These are phyloP conservation scores for Lagorchestes hirsutus DNA, from an alignment of 2,797 vertebrate species.

Conservation along the genomic window DNA sequence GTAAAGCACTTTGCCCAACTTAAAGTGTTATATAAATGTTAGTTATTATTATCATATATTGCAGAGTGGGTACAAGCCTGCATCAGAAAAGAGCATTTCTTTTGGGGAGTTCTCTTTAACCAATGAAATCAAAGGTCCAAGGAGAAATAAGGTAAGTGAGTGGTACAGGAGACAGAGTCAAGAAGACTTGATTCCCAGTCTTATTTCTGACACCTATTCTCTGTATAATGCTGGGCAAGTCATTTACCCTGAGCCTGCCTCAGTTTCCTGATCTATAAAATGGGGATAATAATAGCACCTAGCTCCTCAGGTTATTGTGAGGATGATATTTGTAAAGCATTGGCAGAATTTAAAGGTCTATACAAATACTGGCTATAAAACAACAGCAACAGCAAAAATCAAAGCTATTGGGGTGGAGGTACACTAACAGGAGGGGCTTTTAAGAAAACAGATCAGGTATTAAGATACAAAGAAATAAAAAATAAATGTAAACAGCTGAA, in stretches of 20 bases:
- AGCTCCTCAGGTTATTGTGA: background rate
- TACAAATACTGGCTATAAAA: background rate
- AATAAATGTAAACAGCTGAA: background rate
- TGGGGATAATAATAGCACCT: background rate
- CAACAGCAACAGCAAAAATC: background rate
- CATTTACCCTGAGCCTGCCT: background rate
- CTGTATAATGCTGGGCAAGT: background rate
- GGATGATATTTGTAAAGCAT: background rate
- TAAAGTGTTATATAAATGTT: background rate
- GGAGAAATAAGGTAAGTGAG: background rate
- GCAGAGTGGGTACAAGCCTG: background rate
- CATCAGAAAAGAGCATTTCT: background rate
- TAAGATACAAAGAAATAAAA: background rate
- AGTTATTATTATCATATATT: background rate
- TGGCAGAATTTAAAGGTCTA: background rate
- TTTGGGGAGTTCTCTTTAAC: background rate
- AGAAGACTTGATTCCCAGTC: background rate
- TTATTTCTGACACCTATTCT: background rate
- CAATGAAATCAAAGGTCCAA: background rate
- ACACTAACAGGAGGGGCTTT: background rate
- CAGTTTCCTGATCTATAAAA: background rate
- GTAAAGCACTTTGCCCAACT: background rate
- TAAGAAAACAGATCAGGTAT: background rate
- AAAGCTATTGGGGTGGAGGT: background rate
- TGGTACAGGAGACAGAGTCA: background rate